phyloP scores from a whole-genome alignment of 2,888 invertebrate species.

The Tetanocera ferruginea region DNA sequence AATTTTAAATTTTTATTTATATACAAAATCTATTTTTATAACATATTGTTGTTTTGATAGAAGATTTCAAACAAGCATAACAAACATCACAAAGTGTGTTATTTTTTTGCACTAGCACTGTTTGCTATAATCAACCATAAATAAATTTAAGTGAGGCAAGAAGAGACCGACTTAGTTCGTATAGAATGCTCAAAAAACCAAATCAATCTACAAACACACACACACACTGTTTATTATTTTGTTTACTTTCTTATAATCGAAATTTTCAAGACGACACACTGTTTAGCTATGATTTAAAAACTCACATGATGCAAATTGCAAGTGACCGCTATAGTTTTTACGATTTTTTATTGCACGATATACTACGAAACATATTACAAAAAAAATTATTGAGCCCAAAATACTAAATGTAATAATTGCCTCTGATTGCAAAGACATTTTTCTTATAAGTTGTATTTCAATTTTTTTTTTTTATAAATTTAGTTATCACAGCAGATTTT shows the following conservation, averaged over 20 bases:
- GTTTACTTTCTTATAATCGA: too few relatives aligned
- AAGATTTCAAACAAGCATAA: too few relatives aligned
- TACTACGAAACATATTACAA: background rate
- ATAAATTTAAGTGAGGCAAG: too few relatives aligned
- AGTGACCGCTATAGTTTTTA: background rate
- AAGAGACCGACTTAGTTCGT: too few relatives aligned
- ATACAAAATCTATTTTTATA: too few relatives aligned
- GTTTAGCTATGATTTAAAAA: background rate
- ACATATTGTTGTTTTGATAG: too few relatives aligned
- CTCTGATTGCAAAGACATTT: background rate
- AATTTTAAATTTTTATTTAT: too few relatives aligned
- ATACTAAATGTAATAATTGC: background rate
- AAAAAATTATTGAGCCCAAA: background rate
- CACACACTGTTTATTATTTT: background rate
- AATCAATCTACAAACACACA: background rate
- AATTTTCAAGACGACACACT: too few relatives aligned
- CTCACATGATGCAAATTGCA: conserved; percentile 3
- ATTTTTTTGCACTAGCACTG: too few relatives aligned
- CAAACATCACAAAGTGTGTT: too few relatives aligned
- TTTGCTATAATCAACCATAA: too few relatives aligned
- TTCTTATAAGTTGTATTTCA: background rate
- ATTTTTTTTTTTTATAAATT: background rate
- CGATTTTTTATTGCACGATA: background rate
- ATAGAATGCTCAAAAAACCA: background rate
- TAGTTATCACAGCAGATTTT: background rate